Conservation (phyloP, 2,797 vertebrate genomes). For the Hyperoplus lanceolatus region DNA sequence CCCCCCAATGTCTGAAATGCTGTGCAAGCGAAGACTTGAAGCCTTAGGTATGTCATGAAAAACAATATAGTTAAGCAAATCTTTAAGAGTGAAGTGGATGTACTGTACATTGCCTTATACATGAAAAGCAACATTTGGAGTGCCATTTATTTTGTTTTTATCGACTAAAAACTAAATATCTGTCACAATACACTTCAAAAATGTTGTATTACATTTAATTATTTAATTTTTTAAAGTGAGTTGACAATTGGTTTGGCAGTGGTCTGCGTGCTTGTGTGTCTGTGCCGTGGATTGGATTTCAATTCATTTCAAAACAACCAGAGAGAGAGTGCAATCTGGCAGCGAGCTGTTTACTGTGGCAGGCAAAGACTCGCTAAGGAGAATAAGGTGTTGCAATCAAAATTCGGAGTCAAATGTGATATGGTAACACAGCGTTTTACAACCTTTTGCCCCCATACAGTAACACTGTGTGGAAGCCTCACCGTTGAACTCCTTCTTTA, state of each 20-base stretch:
- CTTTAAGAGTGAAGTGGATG: not conserved
- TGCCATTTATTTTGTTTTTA: not conserved
- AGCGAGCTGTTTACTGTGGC: not conserved
- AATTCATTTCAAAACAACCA: not conserved
- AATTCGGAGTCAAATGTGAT: constrained; percentile 4
- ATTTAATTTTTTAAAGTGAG: not conserved
- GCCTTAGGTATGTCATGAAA: constrained; percentile 60
- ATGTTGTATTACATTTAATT: not conserved
- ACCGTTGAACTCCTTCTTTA: constrained; percentile 88
- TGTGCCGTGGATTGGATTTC: not conserved
- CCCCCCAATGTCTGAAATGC: constrained; percentile 15
- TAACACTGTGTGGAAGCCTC: constrained; percentile 32
- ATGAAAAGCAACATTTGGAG: not conserved
- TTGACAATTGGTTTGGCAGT: not conserved
- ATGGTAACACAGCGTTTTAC: not conserved
- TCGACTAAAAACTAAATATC: not conserved
- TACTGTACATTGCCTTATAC: not conserved
- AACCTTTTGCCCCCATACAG: not conserved
- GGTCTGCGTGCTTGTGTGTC: not conserved
- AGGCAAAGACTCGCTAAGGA: constrained; percentile 63
- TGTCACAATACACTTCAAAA: not conserved
- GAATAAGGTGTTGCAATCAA: constrained; percentile 52
- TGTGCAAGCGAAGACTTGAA: constrained; percentile 72
- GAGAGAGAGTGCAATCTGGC: constrained; percentile 5
- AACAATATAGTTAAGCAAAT: constrained; percentile 1